Evolutionary conservation across 2,888 invertebrate genomes (phyloP).

Genomic region (Epirrhoe tristata): DNA sequence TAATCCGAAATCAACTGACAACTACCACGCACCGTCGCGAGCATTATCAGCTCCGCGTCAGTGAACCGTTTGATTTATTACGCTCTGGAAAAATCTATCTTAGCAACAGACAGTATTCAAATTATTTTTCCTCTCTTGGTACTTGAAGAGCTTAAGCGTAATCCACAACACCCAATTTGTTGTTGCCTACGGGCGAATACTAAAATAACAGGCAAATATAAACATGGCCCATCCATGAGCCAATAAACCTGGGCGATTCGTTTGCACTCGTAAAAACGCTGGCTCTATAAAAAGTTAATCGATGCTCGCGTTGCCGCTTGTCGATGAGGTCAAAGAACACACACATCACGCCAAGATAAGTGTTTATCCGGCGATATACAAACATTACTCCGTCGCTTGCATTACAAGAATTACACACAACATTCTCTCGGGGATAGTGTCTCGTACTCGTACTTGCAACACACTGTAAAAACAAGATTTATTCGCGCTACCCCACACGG

Average conservation of each 20-base stretch:
- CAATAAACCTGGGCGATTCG: slow-evolving; percentile 52
- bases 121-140: slow-evolving; percentile 26
- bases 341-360: slow-evolving; percentile 44
- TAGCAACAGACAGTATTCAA: slow-evolving; percentile 12
- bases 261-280: slow-evolving; percentile 50
- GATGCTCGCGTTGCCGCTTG: slow-evolving; percentile 42
- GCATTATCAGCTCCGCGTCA: slow-evolving; percentile 40
- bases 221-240: slow-evolving; percentile 46
- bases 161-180: slow-evolving; percentile 36
- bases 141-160: slow-evolving; percentile 31
- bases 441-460: slow-evolving; percentile 36
- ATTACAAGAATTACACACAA: slow-evolving; percentile 39
- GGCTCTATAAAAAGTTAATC: slow-evolving; percentile 57
- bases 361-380: slow-evolving; percentile 41
- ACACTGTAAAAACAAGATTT: slow-evolving; percentile 38
- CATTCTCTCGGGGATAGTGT: slow-evolving; percentile 38
- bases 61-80: slow-evolving; percentile 43
- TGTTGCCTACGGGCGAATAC: slow-evolving; percentile 39
- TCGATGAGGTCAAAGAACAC: slow-evolving; percentile 52
- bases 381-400: slow-evolving; percentile 40
- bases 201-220: slow-evolving; percentile 45
- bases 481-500: slow-evolving; percentile 34
- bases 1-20: slow-evolving; percentile 42
- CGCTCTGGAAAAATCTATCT: slow-evolving; percentile 26
- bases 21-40: slow-evolving; percentile 34